Evolutionary conservation across 1,140 invertebrate species (phyloP), one percentile per base, ranked within the genome.

Genomic region (Microvelia longipes): DNA sequence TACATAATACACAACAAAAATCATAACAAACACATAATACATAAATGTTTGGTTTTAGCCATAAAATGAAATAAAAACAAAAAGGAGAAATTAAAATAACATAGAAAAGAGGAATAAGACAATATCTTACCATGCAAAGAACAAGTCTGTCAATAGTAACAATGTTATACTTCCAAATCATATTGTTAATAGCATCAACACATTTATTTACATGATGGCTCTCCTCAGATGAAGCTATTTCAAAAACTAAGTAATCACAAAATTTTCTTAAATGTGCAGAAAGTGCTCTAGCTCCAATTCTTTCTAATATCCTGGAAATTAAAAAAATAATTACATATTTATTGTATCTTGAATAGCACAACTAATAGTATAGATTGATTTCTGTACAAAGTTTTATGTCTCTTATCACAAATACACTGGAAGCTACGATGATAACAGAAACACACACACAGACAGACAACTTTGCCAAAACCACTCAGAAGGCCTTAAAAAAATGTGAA

Each of bases 161-260:
- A 72, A 98, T 93, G 78, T 97, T 95, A 77, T 94, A 96, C 75
- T 96, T 95, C 95, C 95, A 98, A 66, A 98, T 94, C 84, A 98
- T 92, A 74, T 94, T 91, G 78, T 94, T 97, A 65, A 98, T 89
- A 0, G 94, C 93, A 75, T 98, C 94, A 1, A 96, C 92, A 75
- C 91, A 93, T 78, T 94, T 95, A 76, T 92, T 92, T 2, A 95
- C 92, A 75, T 92, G 89, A 68, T 87, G 85, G 1, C 90, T 90
- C 70, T 89, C 90, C 2, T 88, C 87, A 19, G 88, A 90, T 75
- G 89, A 92, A 0, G 90, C 89, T 77, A 98, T 93, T 78, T 98
- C 94, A 77, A 88, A 91, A 0, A 97, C 91, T 0, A 98, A 80
- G 79, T 93, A 97, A 80, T 98, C 95, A 77, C 93, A 95, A 78